Evolutionary conservation across 1,140 invertebrate genomes (phyloP), one percentile per base, ranked within the genome.

Genomic region (Mya arenaria): DNA sequence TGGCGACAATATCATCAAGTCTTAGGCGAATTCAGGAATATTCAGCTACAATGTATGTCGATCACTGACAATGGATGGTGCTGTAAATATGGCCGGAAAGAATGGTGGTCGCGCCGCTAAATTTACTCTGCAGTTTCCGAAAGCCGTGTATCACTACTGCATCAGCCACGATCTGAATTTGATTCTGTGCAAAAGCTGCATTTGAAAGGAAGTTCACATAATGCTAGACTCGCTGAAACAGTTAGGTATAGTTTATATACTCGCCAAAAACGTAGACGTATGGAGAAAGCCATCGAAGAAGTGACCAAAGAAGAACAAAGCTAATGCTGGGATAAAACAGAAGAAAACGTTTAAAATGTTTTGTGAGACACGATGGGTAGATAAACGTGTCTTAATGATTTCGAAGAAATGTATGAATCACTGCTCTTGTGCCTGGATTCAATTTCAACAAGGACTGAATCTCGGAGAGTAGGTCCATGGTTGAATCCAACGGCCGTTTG

Each of bases 131-230:
- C 25, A 73, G 34, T 81, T 10, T 63, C 75, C 56, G 32, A 77
- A 79, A 36, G 82, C 84, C 34, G 39, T 82, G 17, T 85, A 86
- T 62, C 73, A 79, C 62, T 79, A 86, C 48, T 79, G 74, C 60
- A 56, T 55, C 6, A 71, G 77, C 34, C 82, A 84, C 82, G 82
- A 86, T 74, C 62, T 85, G 15, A 84, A 84, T 39, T 41, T 85
- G 32, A 82, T 48, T 0, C 55, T 84, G 23, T 74, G 80, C 28
- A 84, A 85, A 60, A 80, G 68, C 55, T 78, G 83, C 37, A 44
- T 79, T 44, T 48, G 84, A 4, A 84, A 84, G 41, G 77, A 87
- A 77, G 77, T 87, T 28, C 65, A 87, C n/a, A 77, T 85, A 25
- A 71, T 69, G 52, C 56, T 87, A 17, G 77, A 84, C 34, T 60